Evolutionary conservation across 1,140 invertebrate genomes (phyloP), one percentile per base, ranked within the genome.

Genomic region (Leptestheria dahalacensis): DNA sequence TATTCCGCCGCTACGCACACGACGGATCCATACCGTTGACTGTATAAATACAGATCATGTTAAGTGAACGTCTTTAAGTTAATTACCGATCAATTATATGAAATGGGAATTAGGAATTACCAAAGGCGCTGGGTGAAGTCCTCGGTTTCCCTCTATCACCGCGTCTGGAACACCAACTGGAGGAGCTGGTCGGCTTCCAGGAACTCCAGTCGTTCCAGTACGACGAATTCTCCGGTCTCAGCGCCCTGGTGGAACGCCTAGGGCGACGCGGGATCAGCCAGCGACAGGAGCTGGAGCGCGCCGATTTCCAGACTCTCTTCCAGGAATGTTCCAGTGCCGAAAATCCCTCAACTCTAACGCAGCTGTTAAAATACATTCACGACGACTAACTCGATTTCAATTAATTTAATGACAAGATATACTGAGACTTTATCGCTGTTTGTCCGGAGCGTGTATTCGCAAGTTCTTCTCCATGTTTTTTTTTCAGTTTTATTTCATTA

Each of bases 231-330:
- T 20, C 48, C 29, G 58, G 58, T 18, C 21, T 60, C 3, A 49
- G 48, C 1, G 58, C 58, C 15, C n/a, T 51, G 0, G 58, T 49
- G 1, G 58, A 60, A 60, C 49, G 58, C 15, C 49, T 52, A 18
- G 12, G 25, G 15, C 48, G 48, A 9, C 47, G 49, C 18, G 47
- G 41, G 20, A 41, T 52, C 28, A 51, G 25, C 24, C 58, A 29
- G 23, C n/a, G 51, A 11, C 48, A 60, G 15, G 58, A 60, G 20
- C 28, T 60, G 2, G 58, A 60, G 23, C n/a, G 29, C 21, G 58
- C 58, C 2, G 58, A 60, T 49, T 60, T 60, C 21, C 23, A 50
- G 10, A 28, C 41, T 20, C 33, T 60, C n/a, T 41, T 41, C 15
- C 6, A 41, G 6, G 15, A 41, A 41, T 41, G n/a, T n/a, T n/a